Evolutionary conservation across 2,888 invertebrate genomes (phyloP).

Genomic region (Xanthia togata): DNA sequence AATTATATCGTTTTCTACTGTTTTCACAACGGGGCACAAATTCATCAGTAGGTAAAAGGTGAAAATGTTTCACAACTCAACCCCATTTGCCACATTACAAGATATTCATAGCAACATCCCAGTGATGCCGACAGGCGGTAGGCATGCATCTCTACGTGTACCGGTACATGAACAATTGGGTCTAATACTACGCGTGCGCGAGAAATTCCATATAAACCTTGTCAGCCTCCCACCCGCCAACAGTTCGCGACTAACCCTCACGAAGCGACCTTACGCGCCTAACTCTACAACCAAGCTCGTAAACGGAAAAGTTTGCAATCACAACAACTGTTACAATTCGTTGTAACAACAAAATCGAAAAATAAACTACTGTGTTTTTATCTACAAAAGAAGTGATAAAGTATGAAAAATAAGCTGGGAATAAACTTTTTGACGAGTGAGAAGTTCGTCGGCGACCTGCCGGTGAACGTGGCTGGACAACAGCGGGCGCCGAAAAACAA

Average conservation of each 20-base stretch:
- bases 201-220: slow-evolving; percentile 77
- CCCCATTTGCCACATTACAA: slow-evolving; percentile 26
- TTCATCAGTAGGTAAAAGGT: background rate
- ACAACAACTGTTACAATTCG: slow-evolving; percentile 66
- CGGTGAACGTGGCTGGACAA: slow-evolving; percentile 76
- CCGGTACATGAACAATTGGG: slow-evolving; percentile 69
- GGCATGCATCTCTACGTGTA: slow-evolving; percentile 73
- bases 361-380: slow-evolving; percentile 64
- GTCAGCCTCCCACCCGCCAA: slow-evolving; percentile 66
- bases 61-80: slow-evolving; percentile 21
- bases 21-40: background rate
- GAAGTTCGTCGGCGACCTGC: slow-evolving; percentile 79
- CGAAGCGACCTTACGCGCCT: slow-evolving; percentile 75
- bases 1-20: background rate
- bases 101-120: slow-evolving; percentile 47
- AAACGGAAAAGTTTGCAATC: slow-evolving; percentile 80
- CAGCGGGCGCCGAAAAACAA: slow-evolving; percentile 74
- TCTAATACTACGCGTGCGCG: slow-evolving; percentile 79
- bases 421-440: slow-evolving; percentile 80
- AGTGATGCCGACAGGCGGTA: slow-evolving; percentile 37
- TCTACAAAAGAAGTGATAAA: slow-evolving; percentile 69
- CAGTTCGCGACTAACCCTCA: slow-evolving; percentile 80
- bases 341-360: slow-evolving; percentile 56
- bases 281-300: slow-evolving; percentile 67
- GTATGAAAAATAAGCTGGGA: slow-evolving; percentile 85